Evolutionary conservation across 2,113 vertebrate species (phyloP).

Genomic region (Shinisaurus crocodilurus): DNA sequence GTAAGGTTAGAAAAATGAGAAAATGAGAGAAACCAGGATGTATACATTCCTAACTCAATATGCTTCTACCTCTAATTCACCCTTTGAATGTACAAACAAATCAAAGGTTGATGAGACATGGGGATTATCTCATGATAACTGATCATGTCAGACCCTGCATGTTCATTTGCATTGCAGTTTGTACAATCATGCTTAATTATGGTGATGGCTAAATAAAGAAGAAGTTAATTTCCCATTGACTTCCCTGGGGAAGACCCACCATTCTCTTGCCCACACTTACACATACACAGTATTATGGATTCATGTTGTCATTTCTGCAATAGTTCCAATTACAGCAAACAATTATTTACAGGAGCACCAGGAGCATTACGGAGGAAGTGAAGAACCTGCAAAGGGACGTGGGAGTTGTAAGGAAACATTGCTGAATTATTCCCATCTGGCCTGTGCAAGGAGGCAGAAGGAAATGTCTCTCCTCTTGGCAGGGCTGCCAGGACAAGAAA

Average conservation of each 20-base stretch:
- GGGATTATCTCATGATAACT: background rate
- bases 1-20: too few species aligned
- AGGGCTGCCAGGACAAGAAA: background rate
- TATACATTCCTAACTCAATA: too few species aligned
- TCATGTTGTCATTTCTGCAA: background rate
- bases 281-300: background rate
- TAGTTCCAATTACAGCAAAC: background rate
- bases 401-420: background rate
- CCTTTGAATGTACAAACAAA: background rate
- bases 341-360: background rate
- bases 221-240: background rate
- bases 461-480: slow-evolving; percentile 4
- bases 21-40: too few species aligned
- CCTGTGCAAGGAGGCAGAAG: background rate
- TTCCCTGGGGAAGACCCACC: background rate
- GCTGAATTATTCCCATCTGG: background rate
- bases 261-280: background rate
- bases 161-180: background rate
- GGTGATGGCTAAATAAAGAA: too few species aligned
- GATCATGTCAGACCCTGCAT: background rate
- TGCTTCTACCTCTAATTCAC: background rate
- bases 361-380: background rate
- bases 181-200: background rate
- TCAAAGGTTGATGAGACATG: background rate
- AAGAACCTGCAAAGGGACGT: background rate